Conservation (phyloP, 2,888 invertebrate species). For the Hirtodrosophila histrioides region DNA sequence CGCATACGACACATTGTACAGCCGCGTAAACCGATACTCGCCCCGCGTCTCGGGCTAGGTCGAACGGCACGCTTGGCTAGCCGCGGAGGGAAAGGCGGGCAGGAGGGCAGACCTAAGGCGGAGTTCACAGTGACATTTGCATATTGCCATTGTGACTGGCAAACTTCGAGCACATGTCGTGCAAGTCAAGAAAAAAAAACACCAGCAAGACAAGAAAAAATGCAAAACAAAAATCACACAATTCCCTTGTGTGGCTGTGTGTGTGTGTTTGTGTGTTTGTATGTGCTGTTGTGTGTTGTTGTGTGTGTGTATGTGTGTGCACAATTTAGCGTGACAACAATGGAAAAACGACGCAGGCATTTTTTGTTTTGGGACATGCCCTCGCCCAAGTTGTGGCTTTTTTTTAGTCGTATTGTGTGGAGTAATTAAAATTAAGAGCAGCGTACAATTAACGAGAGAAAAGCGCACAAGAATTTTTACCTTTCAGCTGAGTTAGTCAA, state of each 20-base stretch:
- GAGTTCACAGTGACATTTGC: slow-evolving; percentile 56
- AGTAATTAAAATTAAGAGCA: slow-evolving; percentile 44
- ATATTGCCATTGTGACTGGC: slow-evolving; percentile 66
- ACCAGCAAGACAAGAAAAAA: slow-evolving; percentile 1
- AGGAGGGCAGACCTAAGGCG: background rate
- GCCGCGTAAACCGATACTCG: slow-evolving; percentile 19
- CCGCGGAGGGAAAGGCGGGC: background rate
- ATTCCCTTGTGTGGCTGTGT: slow-evolving; percentile 1
- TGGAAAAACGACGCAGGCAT: slow-evolving; percentile 32
- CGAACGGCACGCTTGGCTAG: background rate
- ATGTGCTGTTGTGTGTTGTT: no score
- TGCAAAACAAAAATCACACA: slow-evolving; percentile 14
- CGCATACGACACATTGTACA: slow-evolving; percentile 61
- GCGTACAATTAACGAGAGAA: background rate
- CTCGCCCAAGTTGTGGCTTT: slow-evolving; percentile 13
- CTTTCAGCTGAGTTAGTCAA: background rate
- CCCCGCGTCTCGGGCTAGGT: background rate
- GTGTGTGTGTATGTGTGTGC: slow-evolving; percentile 17
- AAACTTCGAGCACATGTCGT: slow-evolving; percentile 31
- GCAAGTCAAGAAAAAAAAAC: slow-evolving; percentile 33
- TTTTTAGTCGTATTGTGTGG: background rate
- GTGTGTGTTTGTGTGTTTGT: slow-evolving; percentile 10
- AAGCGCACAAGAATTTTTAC: background rate
- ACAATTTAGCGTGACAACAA: slow-evolving; percentile 68
- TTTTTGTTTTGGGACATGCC: slow-evolving; percentile 9